Evolutionary conservation across 2,113 vertebrate genomes (phyloP).

Genomic region (Bubalus kerabau): DNA sequence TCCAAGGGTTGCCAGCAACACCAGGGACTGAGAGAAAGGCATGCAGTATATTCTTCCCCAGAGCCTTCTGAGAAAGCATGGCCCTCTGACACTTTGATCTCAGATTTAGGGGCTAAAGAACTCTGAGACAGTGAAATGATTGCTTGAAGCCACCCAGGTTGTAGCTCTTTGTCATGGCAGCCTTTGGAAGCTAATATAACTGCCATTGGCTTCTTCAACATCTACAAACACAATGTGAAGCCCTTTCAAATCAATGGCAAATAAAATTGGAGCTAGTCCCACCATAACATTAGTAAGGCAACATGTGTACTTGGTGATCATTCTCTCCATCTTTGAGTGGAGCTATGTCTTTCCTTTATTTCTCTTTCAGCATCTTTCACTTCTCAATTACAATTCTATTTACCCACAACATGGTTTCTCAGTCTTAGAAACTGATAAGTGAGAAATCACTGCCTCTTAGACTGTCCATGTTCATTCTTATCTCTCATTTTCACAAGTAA

Average conservation of each 20-base stretch:
- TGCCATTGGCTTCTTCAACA: background rate
- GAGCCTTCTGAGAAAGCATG: accelerated
- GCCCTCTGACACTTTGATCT: background rate
- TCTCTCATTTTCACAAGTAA: background rate
- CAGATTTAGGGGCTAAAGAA: background rate
- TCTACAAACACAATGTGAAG: background rate
- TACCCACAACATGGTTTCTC: background rate
- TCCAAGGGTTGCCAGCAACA: background rate
- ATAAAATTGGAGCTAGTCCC: background rate
- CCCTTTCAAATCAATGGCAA: background rate
- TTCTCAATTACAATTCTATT: background rate
- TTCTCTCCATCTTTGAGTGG: background rate
- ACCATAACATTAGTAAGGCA: background rate
- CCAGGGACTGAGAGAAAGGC: background rate
- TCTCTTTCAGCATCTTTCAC: background rate
- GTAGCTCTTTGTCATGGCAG: background rate
- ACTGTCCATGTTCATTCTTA: background rate
- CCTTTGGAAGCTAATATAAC: background rate
- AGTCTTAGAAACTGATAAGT: background rate
- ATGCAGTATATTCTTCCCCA: accelerated
- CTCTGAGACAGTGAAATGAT: background rate
- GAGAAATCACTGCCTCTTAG: background rate
- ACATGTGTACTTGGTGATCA: no score
- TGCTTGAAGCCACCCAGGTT: background rate
- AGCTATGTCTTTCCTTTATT: background rate